Percentiles rank a stretch among this genome's conserved stretches.
phyloP scores from a whole-genome alignment of 2,113 vertebrate species.

The Centropus bengalensis region DNA sequence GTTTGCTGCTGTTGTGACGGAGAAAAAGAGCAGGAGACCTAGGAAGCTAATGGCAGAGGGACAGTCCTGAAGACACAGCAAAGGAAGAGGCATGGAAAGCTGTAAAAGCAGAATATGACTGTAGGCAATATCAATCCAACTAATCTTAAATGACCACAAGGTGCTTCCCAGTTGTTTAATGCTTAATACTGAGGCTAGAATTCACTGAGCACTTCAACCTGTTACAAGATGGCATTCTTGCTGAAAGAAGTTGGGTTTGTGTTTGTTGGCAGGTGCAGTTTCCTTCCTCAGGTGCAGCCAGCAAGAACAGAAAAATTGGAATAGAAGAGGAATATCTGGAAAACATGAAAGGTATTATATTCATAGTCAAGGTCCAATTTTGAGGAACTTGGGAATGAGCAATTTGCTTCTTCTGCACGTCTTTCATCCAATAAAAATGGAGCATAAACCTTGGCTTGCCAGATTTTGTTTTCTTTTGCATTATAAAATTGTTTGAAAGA shows the following conservation, averaged over 20 bases:
- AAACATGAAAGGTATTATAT: not conserved
- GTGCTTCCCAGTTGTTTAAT: not conserved
- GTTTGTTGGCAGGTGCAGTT: not conserved
- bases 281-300: not conserved
- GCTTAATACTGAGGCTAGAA: not conserved
- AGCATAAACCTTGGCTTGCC: not conserved
- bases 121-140: not conserved
- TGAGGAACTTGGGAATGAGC: not conserved
- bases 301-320: not conserved
- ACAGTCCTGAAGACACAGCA: not conserved
- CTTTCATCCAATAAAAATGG: not conserved
- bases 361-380: not conserved
- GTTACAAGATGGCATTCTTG: not conserved
- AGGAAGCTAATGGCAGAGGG: not conserved
- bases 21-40: not conserved
- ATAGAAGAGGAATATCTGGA: not conserved
- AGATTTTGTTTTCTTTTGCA: not conserved
- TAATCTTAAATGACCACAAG: not conserved
- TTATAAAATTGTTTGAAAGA: not conserved
- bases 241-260: not conserved
- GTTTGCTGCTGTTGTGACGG: not conserved
- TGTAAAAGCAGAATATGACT: fast-evolving
- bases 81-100: not conserved
- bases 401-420: not conserved
- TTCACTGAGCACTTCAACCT: not conserved